Percentiles rank a stretch among this genome's conserved stretches.
Conservation (phyloP, 2,797 vertebrate species). For the Pristis pectinata region DNA sequence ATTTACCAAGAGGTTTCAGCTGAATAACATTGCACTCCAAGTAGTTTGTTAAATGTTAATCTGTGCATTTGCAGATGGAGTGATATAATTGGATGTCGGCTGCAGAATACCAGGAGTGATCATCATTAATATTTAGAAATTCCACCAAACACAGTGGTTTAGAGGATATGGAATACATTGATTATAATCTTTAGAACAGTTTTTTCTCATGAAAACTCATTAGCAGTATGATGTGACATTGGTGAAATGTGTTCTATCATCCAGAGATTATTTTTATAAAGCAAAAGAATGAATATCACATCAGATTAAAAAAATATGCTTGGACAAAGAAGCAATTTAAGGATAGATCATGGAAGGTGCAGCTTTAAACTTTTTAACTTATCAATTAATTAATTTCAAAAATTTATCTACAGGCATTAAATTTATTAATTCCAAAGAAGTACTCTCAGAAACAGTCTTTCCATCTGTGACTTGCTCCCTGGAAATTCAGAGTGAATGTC, state of each 20-base stretch:
- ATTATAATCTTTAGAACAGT: not conserved
- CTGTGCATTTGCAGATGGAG: not conserved
- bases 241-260: not conserved
- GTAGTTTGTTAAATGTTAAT: conserved; percentile 6
- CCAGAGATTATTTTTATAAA: not conserved
- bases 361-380: not conserved
- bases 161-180: not conserved
- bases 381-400: not conserved
- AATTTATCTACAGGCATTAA: not conserved
- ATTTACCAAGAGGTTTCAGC: not conserved
- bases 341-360: not conserved
- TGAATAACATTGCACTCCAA: not conserved
- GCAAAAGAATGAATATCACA: not conserved
- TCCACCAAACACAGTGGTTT: not conserved
- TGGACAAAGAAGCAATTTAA: not conserved
- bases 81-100: no score
- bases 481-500: not conserved
- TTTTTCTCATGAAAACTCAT: not conserved
- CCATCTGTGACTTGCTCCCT: not conserved
- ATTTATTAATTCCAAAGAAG: conserved; percentile 5
- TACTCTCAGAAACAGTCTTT: not conserved
- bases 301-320: not conserved
- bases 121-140: conserved; percentile 17
- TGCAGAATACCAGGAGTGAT: not conserved
- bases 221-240: not conserved